Percentiles rank a stretch among this genome's conserved stretches.
Conservation (phyloP, 23 tunicate species). For the Diplosoma virens region DNA sequence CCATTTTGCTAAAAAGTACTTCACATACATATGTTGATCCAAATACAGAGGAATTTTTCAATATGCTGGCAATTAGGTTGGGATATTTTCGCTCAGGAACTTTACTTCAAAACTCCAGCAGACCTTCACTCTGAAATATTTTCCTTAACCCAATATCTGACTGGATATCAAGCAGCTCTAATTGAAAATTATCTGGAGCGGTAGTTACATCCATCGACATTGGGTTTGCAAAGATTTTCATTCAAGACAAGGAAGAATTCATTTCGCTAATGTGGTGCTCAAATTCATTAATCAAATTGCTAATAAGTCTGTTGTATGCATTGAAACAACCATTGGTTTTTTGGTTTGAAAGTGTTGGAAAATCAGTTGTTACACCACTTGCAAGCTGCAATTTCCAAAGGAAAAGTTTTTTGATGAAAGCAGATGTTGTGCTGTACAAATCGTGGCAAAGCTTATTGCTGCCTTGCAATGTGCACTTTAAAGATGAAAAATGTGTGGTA, state of each 20-base stretch:
- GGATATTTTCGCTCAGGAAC: constrained; percentile 54
- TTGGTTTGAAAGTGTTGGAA: constrained; percentile 50
- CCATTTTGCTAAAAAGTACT: constrained; percentile 57
- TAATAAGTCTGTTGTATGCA: constrained; percentile 31
- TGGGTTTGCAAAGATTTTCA: constrained; percentile 43
- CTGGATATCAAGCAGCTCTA: constrained; percentile 63
- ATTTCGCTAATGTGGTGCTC: constrained; percentile 9
- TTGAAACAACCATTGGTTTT: constrained; percentile 31
- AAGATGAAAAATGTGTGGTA: constrained; percentile 52
- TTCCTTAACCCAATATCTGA: constrained; percentile 52
- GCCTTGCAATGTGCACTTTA: constrained; percentile 45
- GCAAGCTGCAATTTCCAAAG: constrained; percentile 65
- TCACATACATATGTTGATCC: constrained; percentile 66
- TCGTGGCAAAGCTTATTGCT: constrained; percentile 46
- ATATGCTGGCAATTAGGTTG: constrained; percentile 44
- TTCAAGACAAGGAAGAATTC: constrained; percentile 32
- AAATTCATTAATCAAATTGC: constrained; percentile 31
- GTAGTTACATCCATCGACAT: constrained; percentile 33
- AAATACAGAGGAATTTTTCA: constrained; percentile 54
- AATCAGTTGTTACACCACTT: constrained; percentile 53
- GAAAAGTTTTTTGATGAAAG: constrained; percentile 44
- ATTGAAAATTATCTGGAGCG: constrained; percentile 48
- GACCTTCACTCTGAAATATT: constrained; percentile 43
- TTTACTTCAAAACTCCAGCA: constrained; percentile 52
- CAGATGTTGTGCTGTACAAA: constrained; percentile 63